Evolutionary conservation across 1,140 invertebrate genomes (phyloP).

Genomic region (Sminthurinus signatus): DNA sequence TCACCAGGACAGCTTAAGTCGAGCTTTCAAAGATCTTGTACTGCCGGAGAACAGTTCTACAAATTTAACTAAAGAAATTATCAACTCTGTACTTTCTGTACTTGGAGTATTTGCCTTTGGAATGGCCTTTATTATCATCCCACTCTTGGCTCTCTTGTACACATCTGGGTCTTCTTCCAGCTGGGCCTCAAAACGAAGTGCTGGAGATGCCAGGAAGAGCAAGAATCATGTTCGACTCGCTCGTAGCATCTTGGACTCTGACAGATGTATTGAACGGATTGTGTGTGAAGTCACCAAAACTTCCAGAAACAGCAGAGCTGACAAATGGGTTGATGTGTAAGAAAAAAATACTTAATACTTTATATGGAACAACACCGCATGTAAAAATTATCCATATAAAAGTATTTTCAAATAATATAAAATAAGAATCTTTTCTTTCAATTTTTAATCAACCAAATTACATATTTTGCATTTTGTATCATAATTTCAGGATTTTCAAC

Average conservation of each 20-base stretch:
- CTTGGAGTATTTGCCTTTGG: constrained; percentile 6
- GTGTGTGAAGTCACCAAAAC: not conserved
- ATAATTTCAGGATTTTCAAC: constrained; percentile 6
- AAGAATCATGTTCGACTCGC: not conserved
- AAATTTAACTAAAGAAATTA: not conserved
- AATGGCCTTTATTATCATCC: constrained; percentile 1
- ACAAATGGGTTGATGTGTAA: constrained; percentile 9
- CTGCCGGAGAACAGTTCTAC: not conserved
- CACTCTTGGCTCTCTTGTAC: constrained; percentile 3
- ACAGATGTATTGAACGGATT: constrained; percentile 9
- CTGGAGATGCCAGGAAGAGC: not conserved
- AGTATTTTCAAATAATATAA: not conserved
- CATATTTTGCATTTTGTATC: not conserved
- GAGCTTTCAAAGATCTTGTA: not conserved
- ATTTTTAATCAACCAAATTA: not conserved
- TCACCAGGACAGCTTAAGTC: no score
- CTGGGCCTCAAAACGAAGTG: not conserved
- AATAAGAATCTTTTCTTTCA: not conserved
- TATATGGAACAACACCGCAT: not conserved
- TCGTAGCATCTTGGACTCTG: not conserved
- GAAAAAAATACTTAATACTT: not conserved
- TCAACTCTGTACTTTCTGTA: not conserved
- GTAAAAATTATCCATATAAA: not conserved
- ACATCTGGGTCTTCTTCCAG: not conserved
- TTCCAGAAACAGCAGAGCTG: constrained; percentile 6